Conservation (phyloP, 1,140 invertebrate species). For the Trachymyrmex septentrionalis region DNA sequence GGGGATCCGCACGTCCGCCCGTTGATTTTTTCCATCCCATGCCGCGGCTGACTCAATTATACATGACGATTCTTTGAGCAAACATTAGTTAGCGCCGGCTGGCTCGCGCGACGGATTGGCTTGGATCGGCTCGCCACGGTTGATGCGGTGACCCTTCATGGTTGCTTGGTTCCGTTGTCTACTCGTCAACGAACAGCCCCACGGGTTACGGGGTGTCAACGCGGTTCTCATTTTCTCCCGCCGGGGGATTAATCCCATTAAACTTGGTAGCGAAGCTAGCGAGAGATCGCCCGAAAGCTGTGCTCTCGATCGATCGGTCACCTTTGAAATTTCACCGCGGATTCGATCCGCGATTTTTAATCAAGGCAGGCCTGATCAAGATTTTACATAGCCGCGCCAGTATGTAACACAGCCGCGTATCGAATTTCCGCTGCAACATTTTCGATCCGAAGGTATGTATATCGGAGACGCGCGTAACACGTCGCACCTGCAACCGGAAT, state of each 20-base stretch:
- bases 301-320: background rate
- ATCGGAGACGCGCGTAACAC: constrained; percentile 51
- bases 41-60: constrained; percentile 83
- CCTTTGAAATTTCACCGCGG: constrained; percentile 5
- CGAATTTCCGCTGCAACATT: constrained; percentile 36
- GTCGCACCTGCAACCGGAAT: constrained; percentile 46
- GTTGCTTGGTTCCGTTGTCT: constrained; percentile 85
- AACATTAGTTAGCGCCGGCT: constrained; percentile 86
- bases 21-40: constrained; percentile 78
- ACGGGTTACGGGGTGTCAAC: constrained; percentile 78
- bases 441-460: constrained; percentile 63
- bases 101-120: constrained; percentile 77
- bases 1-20: constrained; percentile 65
- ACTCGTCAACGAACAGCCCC: constrained; percentile 83
- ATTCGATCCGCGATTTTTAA: constrained; percentile 48
- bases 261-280: constrained; percentile 24
- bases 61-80: constrained; percentile 84
- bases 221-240: constrained; percentile 84
- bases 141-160: constrained; percentile 84
- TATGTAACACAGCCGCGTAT: constrained; percentile 37
- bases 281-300: too few relatives aligned
- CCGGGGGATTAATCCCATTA: constrained; percentile 55
- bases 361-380: constrained; percentile 57
- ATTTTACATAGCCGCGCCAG: constrained; percentile 39
- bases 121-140: constrained; percentile 80